These are phyloP conservation scores for Actias luna DNA, from an alignment of 2,888 invertebrate genomes.

Conservation along the genomic window DNA sequence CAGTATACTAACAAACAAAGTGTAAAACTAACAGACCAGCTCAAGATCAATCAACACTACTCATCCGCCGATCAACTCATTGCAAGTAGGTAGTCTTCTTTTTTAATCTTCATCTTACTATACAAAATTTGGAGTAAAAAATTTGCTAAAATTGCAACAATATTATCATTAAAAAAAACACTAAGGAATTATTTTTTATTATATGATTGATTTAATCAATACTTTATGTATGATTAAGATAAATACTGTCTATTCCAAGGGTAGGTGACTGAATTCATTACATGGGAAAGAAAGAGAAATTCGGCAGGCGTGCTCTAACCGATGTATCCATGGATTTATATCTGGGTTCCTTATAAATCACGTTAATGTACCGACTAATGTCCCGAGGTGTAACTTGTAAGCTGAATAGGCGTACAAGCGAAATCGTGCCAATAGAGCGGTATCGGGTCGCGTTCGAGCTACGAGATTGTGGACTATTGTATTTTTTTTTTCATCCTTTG, in stretches of 20 bases:
- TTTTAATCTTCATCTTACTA: too few relatives aligned
- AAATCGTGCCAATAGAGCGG: conserved; percentile 32
- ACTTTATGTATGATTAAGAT: not conserved
- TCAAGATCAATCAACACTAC: too few relatives aligned
- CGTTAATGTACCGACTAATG: conserved; percentile 69
- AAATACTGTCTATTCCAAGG: not conserved
- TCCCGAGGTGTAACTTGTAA: conserved; percentile 56
- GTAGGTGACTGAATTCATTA: not conserved
- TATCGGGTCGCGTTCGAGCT: conserved; percentile 1
- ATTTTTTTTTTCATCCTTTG: too few relatives aligned
- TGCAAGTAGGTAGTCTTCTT: too few relatives aligned
- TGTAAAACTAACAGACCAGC: too few relatives aligned
- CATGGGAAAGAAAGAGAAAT: conserved; percentile 42
- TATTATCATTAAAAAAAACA: too few relatives aligned
- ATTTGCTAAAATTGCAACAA: too few relatives aligned
- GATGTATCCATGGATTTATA: conserved; percentile 60
- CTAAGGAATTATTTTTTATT: not conserved
- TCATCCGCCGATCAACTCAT: too few relatives aligned
- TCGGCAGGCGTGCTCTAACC: conserved; percentile 52
- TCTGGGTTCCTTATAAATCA: conserved; percentile 62
- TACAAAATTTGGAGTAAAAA: too few relatives aligned
- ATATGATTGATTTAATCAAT: not conserved
- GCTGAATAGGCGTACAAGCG: conserved; percentile 38
- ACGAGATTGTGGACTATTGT: not conserved
- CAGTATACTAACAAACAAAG: too few relatives aligned